Base-by-base conservation (phyloP, 2,888 invertebrate genomes). In the Ornithoptera alexandrae region DNA sequence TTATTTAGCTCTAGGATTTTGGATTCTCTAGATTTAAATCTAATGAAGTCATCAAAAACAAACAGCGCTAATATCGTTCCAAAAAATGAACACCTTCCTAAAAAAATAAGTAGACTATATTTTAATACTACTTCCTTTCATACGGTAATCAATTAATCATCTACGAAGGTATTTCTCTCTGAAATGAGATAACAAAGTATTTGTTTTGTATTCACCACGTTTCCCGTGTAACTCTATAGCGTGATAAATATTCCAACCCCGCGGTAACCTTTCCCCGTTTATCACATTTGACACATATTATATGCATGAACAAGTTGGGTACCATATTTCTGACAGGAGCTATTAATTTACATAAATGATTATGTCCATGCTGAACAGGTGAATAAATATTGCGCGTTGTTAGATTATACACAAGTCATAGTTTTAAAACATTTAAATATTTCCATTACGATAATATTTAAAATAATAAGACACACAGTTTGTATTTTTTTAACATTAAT, bases 231-330 rank as follows among this genome's bases (percentile, higher is more conserved):
- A 64, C 56, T 53, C 56, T 61, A 67, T 56, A 69, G 62, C 67
- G 56, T 69, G 71, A 73, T 77, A 75, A 72, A 73, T 72, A 67
- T 69, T 62, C 39, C 39, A 18, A 53, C 60, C 60, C 30, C 42
- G 50, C 18, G 39, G 50, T 36, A 65, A 67, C 60, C 62, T 59
- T 56, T 69, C 59, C 50, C 30, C 67, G 53, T 63, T 63, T 59
- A 66, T 70, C 63, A 63, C 63, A 42, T 70, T 64, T 70, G 70
- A 70, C 70, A 61, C 53, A 59, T 70, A 69, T 65, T 57, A 59
- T 67, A 70, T 70, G 66, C 60, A 70, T 66, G 70, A 70, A 24
- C 67, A 62, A 39, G 65, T 65, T 63, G 42, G 63, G 63, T 56
- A 53, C 67, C 63, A 53, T 61, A 61, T 53, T 30, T 20, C 60